These are phyloP conservation scores for Pseudomyrmex cubaensis DNA, from an alignment of 1,140 invertebrate genomes.

Conservation along the genomic window DNA sequence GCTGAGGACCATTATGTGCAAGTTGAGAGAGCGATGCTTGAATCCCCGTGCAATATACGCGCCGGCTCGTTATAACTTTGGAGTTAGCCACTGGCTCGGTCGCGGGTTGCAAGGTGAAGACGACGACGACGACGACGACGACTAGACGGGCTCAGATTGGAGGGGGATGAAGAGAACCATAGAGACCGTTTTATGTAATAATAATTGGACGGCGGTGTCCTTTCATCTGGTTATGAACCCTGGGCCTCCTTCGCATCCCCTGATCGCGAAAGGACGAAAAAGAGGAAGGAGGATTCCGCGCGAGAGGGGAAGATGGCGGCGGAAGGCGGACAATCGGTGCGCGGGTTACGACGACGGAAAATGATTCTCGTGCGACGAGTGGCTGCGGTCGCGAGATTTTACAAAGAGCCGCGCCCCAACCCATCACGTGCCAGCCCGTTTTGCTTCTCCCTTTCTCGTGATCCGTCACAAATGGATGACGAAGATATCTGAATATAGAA, in stretches of 20 bases:
- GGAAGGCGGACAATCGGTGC: slow-evolving; percentile 57
- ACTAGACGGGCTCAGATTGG: slow-evolving; percentile 40
- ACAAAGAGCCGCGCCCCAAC: slow-evolving; percentile 39
- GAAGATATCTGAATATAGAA: not conserved
- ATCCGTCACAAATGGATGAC: slow-evolving; percentile 10
- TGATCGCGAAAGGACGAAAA: slow-evolving; percentile 55
- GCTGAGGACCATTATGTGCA: slow-evolving; percentile 75
- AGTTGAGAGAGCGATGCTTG: slow-evolving; percentile 74
- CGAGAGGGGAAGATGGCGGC: not conserved
- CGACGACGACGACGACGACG: slow-evolving; percentile 60
- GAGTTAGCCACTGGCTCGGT: slow-evolving; percentile 80
- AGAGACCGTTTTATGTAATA: slow-evolving; percentile 82
- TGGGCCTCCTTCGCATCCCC: slow-evolving; percentile 31
- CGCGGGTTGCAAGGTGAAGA: slow-evolving; percentile 77
- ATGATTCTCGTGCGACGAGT: slow-evolving; percentile 61
- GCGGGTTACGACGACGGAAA: slow-evolving; percentile 57
- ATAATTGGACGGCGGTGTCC: slow-evolving; percentile 84
- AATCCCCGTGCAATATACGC: slow-evolving; percentile 47
- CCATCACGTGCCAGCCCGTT: not conserved
- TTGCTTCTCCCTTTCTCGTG: slow-evolving; percentile 1
- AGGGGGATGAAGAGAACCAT: slow-evolving; percentile 69
- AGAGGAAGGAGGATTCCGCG: slow-evolving; percentile 50
- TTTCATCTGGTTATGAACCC: slow-evolving; percentile 76
- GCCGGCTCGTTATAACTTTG: slow-evolving; percentile 82
- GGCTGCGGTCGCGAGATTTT: slow-evolving; percentile 59